Evolutionary conservation across 2,113 vertebrate species (phyloP), one percentile per base, ranked within the genome.

Genomic region (Porphyrio hochstetteri): DNA sequence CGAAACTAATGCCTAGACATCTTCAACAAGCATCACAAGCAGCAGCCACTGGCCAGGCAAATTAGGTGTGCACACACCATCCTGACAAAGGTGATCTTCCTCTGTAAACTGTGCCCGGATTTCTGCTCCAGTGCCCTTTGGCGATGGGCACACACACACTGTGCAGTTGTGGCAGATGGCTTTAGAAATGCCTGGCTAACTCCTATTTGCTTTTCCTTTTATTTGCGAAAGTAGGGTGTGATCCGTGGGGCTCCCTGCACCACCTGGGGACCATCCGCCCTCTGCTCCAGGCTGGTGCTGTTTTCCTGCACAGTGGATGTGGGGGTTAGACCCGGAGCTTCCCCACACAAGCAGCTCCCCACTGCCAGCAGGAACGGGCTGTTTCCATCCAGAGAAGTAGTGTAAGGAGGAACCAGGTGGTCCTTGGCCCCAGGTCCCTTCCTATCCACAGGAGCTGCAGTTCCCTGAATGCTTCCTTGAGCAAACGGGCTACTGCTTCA

Each of bases 401-500:
- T 1, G 4, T 18, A 19, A 11, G 67, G 44, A 82, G 55, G 64
- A 71, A 46, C 63, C 69, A 83, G 82, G 91, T 88, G 83, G 65
- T 91, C 13, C 68, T 84, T 67, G 35, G 40, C 82, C 5, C 4
- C 52, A 61, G 16, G 50, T 50, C n/a, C 38, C 28, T 64, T 70
- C 67, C 61, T 69, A 56, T n/a, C 42, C 68, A 55, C 56, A 87
- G 56, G 38, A 80, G 68, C 33, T 75, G 50, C 55, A 56, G 67
- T 83, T 83, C 28, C 48, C 57, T 33, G 63, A 95, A 70, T 0
- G 2, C 18, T 95, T 97, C 91, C 93, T 95, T 72, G 70, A 77
- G 84, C 93, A 91, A 85, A 95, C 59, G 55, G 74, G 65, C 61
- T 78, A 92, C 91, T 95, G 93, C 94, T 87, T 61, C 69, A 72